Evolutionary conservation across 1,140 invertebrate species (phyloP), one percentile per base, ranked within the genome.

Genomic region (Anoplophora glabripennis): DNA sequence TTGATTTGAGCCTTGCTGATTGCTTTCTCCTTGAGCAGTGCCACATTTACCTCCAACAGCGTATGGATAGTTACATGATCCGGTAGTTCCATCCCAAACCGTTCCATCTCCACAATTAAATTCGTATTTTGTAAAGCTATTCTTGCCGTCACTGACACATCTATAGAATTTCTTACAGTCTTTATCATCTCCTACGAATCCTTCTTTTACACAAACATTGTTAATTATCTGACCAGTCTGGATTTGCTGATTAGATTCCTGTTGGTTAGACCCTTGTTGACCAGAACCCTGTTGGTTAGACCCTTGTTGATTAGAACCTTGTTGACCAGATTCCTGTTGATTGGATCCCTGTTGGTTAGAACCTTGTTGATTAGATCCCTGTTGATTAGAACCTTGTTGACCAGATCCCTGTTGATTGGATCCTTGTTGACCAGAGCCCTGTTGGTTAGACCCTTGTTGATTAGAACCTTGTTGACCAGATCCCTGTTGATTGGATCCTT

Each of bases 81-180:
- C 67, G 36, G 76, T 72, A 7, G 78, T 68, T 37, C 78, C 72
- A 68, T 86, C 85, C 76, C 81, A 86, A 17, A 86, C 81, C 8
- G 86, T 88, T 44, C 84, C 86, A 11, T 75, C 72, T 1, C 80
- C 84, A 72, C 86, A 89, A 40, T 75, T 78, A 66, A 85, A 89
- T 36, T 84, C 79, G 63, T 84, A 81, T 59, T 75, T 80, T 15
- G 71, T 79, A 38, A 77, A 81, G 1, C 74, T 76, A 14, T 76
- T 79, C 34, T 77, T 68, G 0, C 80, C 81, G 55, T 83, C 74
- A 45, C 78, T 69, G 0, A 87, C 82, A 72, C 87, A 89, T 71
- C 86, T 79, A 60, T 88, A 86, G 67, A 89, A 89, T 59, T 86
- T 87, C 46, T 72, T 79, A 60, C 88, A 89, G 53, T 89, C 78